phyloP scores from a whole-genome alignment of 2,888 invertebrate genomes.

The Hesperia comma region DNA sequence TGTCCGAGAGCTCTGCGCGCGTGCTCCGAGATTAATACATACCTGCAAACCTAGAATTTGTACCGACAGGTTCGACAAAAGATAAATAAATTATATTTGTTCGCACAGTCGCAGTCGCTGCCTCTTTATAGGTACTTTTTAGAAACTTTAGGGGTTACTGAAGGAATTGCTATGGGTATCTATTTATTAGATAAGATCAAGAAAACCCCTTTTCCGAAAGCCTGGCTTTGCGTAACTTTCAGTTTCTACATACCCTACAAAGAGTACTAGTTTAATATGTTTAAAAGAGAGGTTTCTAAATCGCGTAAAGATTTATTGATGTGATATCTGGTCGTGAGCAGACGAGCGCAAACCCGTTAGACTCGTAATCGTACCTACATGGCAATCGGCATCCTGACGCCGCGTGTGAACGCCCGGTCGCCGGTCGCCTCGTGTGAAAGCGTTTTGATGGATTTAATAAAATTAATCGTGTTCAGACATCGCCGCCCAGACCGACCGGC shows the following conservation, averaged over 20 bases:
- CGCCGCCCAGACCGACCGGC: not conserved
- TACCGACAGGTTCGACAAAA: not conserved
- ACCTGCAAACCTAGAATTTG: too few species aligned
- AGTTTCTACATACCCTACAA: too few species aligned
- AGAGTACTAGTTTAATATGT: too few species aligned
- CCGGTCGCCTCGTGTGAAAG: slow-evolving; percentile 10
- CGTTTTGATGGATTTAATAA: not conserved
- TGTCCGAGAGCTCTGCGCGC: not conserved
- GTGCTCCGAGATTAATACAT: too few species aligned
- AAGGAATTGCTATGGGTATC: too few species aligned
- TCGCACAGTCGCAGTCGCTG: not conserved
- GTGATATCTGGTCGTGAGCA: slow-evolving; percentile 9
- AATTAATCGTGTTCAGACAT: too few species aligned
- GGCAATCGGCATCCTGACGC: slow-evolving; percentile 2
- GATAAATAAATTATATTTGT: not conserved
- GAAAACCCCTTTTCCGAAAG: too few species aligned
- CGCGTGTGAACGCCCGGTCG: slow-evolving; percentile 14
- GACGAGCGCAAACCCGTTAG: slow-evolving; percentile 20
- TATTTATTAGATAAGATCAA: not conserved
- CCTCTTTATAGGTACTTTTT: too few species aligned
- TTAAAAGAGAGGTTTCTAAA: slow-evolving; percentile 3
- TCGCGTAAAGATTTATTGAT: slow-evolving; percentile 7
- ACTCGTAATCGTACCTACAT: not conserved
- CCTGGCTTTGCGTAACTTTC: too few species aligned
- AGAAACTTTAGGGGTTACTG: too few species aligned